phyloP scores from a whole-genome alignment of 2,888 invertebrate genomes.

The Leptinotarsa tumamoca region DNA sequence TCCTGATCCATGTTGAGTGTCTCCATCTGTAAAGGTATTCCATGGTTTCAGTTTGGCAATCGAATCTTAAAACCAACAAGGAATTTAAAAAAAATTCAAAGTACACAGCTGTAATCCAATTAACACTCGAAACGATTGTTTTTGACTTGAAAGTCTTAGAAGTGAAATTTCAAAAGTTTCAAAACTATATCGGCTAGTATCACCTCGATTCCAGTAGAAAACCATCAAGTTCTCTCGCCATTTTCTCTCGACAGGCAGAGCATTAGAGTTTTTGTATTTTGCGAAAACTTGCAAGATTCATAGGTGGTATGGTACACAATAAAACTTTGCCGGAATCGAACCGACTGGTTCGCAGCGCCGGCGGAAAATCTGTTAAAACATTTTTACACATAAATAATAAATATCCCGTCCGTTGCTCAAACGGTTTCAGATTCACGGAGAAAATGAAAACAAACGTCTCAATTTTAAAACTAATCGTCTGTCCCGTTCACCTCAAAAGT shows the following conservation, averaged over 20 bases:
- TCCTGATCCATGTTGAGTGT: too few relatives aligned
- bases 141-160: too few relatives aligned
- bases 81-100: too few relatives aligned
- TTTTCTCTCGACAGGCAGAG: slow-evolving; percentile 23
- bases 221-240: background rate
- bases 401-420: background rate
- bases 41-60: too few relatives aligned
- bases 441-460: slow-evolving; percentile 14
- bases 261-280: slow-evolving; percentile 17
- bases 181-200: background rate
- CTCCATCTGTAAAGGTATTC: too few relatives aligned
- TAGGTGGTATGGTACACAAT: slow-evolving; percentile 23
- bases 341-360: background rate
- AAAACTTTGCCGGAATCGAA: slow-evolving; percentile 5
- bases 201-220: background rate
- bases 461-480: background rate
- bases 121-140: too few relatives aligned
- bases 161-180: background rate
- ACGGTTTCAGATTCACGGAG: slow-evolving; percentile 5
- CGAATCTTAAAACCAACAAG: too few relatives aligned
- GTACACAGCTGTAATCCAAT: too few relatives aligned
- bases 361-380: background rate
- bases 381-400: slow-evolving; percentile 18
- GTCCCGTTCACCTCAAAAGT: slow-evolving; percentile 8
- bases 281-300: slow-evolving; percentile 19